Conservation (phyloP, 2,888 invertebrate species). For the Drosophila niveifrons region DNA sequence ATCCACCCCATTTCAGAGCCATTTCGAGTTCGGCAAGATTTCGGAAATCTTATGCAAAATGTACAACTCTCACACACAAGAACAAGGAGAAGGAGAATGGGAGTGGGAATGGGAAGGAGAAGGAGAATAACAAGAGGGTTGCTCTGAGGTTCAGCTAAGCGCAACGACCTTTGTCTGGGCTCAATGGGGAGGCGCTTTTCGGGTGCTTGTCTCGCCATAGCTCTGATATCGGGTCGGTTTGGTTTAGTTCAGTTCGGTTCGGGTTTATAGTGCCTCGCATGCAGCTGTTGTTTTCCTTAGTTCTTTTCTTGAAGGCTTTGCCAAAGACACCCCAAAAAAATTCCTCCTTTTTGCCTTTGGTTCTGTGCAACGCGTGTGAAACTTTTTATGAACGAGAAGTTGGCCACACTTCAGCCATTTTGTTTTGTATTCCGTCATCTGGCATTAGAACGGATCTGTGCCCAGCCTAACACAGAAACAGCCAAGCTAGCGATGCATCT, state of each 20-base stretch:
- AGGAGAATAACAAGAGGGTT: slow-evolving; percentile 10
- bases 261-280: slow-evolving; percentile 16
- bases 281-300: slow-evolving; percentile 73
- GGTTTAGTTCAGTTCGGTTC: slow-evolving; percentile 4
- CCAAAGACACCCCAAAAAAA: slow-evolving; percentile 72
- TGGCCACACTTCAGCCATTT: slow-evolving; percentile 78
- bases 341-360: slow-evolving; percentile 49
- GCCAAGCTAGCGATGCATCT: slow-evolving; percentile 23
- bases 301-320: slow-evolving; percentile 53
- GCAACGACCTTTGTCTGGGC: slow-evolving; percentile 74
- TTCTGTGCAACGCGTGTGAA: slow-evolving; percentile 75
- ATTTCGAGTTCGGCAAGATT: slow-evolving; percentile 41
- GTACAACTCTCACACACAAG: slow-evolving; percentile 53
- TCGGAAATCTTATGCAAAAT: slow-evolving; percentile 74
- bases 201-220: slow-evolving; percentile 39
- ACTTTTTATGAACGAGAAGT: slow-evolving; percentile 51
- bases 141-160: slow-evolving; percentile 68
- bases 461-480: not conserved
- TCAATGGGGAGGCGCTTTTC: slow-evolving; percentile 57
- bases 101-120: too few species aligned
- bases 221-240: slow-evolving; percentile 9
- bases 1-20: slow-evolving; percentile 61
- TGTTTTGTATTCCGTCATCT: slow-evolving; percentile 55
- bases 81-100: not conserved
- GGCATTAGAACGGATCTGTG: slow-evolving; percentile 35